phyloP scores from a whole-genome alignment of 2,797 vertebrate species.

The Anas bernieri region DNA sequence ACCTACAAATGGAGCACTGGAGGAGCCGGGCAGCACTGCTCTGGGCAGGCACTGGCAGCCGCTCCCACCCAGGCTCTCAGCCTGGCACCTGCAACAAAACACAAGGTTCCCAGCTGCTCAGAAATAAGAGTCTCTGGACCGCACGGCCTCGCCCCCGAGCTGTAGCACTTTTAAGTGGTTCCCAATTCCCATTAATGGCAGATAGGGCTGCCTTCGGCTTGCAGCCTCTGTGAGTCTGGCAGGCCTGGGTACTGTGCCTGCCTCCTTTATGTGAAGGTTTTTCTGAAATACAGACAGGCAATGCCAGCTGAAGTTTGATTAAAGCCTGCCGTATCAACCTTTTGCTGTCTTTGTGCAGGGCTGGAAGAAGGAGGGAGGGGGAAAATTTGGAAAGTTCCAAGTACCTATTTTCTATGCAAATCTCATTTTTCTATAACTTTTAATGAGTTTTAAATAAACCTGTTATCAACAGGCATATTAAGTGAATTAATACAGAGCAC shows the following conservation, averaged over 20 bases:
- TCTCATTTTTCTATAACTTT: background rate
- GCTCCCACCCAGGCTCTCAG: background rate
- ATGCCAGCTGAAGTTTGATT: background rate
- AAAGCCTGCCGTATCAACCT: background rate
- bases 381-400: background rate
- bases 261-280: background rate
- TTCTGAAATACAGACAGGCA: background rate
- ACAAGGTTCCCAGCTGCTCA: background rate
- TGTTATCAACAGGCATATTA: slow-evolving; percentile 26
- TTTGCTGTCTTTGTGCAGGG: background rate
- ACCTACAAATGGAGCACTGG: background rate
- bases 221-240: background rate
- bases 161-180: background rate
- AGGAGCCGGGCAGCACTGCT: background rate
- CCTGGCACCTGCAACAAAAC: background rate
- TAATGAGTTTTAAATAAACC: slow-evolving; percentile 50
- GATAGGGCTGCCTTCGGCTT: background rate
- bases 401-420: background rate
- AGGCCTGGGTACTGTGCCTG: background rate
- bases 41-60: background rate
- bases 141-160: rapidly evolving
- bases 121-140: background rate
- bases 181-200: background rate
- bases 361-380: background rate
- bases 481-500: slow-evolving; percentile 29